These are phyloP conservation scores for Antigone vipio DNA, from an alignment of 2,113 vertebrate genomes.

Conservation along the genomic window DNA sequence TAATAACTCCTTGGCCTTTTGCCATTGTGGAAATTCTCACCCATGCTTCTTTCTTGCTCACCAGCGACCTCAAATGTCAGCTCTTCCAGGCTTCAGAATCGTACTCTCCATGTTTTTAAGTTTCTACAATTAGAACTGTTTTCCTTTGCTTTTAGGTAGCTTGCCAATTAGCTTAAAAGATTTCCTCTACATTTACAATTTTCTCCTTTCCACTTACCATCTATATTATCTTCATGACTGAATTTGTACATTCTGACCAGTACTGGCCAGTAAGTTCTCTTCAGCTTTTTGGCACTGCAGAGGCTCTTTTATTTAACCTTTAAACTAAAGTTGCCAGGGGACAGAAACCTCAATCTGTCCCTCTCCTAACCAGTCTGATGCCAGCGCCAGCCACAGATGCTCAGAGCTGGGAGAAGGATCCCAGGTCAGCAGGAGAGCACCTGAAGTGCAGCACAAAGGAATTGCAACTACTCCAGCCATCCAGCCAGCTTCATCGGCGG, in stretches of 20 bases:
- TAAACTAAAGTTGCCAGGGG: too few species aligned
- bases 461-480: too few species aligned
- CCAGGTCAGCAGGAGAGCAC: too few species aligned
- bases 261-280: not conserved
- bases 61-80: not conserved
- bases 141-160: not conserved
- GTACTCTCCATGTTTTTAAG: not conserved
- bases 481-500: too few species aligned
- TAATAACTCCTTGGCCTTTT: not conserved
- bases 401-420: too few species aligned
- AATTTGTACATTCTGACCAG: not conserved
- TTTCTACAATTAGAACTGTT: not conserved
- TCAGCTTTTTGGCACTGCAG: not conserved
- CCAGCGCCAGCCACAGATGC: too few species aligned
- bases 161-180: not conserved
- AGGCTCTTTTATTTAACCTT: not conserved
- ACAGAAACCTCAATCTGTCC: too few species aligned
- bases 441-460: too few species aligned
- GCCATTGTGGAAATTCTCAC: not conserved
- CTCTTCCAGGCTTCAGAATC: not conserved
- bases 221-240: not conserved
- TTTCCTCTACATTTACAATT: not conserved
- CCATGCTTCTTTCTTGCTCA: not conserved
- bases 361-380: too few species aligned
- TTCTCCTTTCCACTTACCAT: not conserved